phyloP scores from a whole-genome alignment of 1,140 invertebrate genomes.

The Cyrtorhinus lividipennis region DNA sequence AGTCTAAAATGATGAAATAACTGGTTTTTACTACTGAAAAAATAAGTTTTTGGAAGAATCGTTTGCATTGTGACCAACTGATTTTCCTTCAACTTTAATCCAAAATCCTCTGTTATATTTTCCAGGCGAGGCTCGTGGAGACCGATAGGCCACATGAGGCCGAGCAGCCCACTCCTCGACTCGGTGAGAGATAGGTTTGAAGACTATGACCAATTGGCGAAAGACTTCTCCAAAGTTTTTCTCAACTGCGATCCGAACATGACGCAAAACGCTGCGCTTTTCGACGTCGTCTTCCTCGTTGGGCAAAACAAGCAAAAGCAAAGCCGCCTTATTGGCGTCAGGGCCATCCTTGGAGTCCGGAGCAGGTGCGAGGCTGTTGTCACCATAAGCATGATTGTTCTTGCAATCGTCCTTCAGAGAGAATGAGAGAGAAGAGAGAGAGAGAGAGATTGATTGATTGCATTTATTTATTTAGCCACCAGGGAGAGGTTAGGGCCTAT shows the following conservation, averaged over 20 bases:
- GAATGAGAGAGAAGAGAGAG: no score
- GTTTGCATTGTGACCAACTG: no score
- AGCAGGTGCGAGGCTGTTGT: conserved; percentile 50
- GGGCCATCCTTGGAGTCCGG: conserved; percentile 78
- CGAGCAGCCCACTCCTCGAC: conserved; percentile 79
- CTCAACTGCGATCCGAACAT: conserved; percentile 60
- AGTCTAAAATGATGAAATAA: no score
- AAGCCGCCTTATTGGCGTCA: conserved; percentile 60
- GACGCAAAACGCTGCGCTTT: conserved; percentile 57
- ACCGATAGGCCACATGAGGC: conserved; percentile 87
- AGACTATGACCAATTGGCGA: conserved; percentile 83
- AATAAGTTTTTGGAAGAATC: no score
- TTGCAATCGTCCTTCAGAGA: no score
- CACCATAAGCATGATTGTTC: no score
- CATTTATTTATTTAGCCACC: no score
- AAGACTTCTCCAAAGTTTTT: conserved; percentile 81
- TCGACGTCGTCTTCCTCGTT: conserved; percentile 82
- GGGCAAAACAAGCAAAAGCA: conserved; percentile 81
- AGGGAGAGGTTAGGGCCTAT: no score
- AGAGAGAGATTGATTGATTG: no score
- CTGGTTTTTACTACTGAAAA: no score
- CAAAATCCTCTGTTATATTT: conserved; percentile 19
- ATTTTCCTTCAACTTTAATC: not conserved
- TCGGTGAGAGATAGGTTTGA: conserved; percentile 84
- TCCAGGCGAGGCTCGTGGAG: conserved; percentile 70